Evolutionary conservation across 2,888 invertebrate genomes (phyloP), one percentile per base, ranked within the genome.

Genomic region (Biston betularia): DNA sequence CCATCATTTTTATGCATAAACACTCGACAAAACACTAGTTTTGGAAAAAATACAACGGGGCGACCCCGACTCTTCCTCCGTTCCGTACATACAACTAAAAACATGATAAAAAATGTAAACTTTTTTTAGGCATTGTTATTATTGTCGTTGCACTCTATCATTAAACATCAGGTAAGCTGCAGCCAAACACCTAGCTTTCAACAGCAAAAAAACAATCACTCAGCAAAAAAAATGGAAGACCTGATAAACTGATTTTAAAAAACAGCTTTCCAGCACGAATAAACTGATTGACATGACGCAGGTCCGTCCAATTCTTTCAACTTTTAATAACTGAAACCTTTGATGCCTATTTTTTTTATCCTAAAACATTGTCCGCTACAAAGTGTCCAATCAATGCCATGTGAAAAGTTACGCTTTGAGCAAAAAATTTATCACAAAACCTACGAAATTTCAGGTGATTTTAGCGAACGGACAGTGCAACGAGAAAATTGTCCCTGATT

Each of bases 381-480:
- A 60, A 56, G 53, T 46, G 52, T 55, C 54, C 57, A 69, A 68
- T 63, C 63, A 63, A 57, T 35, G 34, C n/a, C 38, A 46, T 12
- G n/a, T 35, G 33, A 48, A 54, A 11, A 12, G 56, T 57, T 52
- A 40, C 35, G n/a, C 54, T 52, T 38, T 50, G 53, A 24, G 48
- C 34, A 44, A 35, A 59, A 52, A 57, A 61, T 59, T 42, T 58
- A 58, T 42, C 48, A 12, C 14, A 7, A 48, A 38, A 35, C 3
- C n/a, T 7, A 35, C n/a, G n/a, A 45, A 50, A 49, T 45, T 78
- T 76, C 86, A 93, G 93, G 78, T 91, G 9, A 76, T 72, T 69
- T 81, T 93, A 0, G 65, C 70, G 24, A 76, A 89, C 62, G 89
- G 93, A 0, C 93, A 93, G 70, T 93, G 93, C 70, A 74, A 69